These are phyloP conservation scores for Ametastegia equiseti DNA, from an alignment of 2,888 invertebrate genomes.

Conservation along the genomic window DNA sequence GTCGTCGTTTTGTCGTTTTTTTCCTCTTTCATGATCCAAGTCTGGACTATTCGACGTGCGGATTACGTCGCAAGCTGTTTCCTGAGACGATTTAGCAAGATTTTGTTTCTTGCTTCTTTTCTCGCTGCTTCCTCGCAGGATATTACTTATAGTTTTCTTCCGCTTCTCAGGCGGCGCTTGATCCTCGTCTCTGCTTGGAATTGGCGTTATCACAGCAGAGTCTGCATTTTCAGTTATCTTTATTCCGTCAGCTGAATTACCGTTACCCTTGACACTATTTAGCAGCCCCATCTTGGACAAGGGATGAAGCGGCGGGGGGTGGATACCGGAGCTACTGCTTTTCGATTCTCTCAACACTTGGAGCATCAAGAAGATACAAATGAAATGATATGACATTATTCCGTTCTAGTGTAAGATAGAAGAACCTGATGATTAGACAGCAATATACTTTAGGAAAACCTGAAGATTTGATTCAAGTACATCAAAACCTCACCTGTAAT, in stretches of 20 bases:
- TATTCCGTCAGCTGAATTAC: slow-evolving; percentile 68
- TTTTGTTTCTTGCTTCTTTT: slow-evolving; percentile 70
- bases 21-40: slow-evolving; percentile 71
- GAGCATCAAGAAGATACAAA: slow-evolving; percentile 14
- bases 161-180: slow-evolving; percentile 65
- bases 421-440: background rate
- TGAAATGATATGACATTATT: background rate
- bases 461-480: background rate
- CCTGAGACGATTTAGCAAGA: slow-evolving; percentile 67
- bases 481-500: slow-evolving; percentile 77
- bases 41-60: slow-evolving; percentile 70
- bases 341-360: slow-evolving; percentile 73
- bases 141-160: slow-evolving; percentile 71
- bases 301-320: slow-evolving; percentile 74
- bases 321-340: slow-evolving; percentile 68
- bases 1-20: slow-evolving; percentile 70
- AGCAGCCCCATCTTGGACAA: slow-evolving; percentile 72
- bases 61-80: slow-evolving; percentile 65
- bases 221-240: slow-evolving; percentile 74
- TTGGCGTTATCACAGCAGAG: slow-evolving; percentile 74
- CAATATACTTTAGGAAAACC: no score
- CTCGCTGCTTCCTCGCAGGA: slow-evolving; percentile 67
- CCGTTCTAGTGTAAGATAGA: background rate
- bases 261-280: slow-evolving; percentile 63
- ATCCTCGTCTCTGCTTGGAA: slow-evolving; percentile 70